Percentiles rank a stretch among this genome's conserved stretches.
Conservation (phyloP, 2,113 vertebrate genomes). For the Bungarus multicinctus region DNA sequence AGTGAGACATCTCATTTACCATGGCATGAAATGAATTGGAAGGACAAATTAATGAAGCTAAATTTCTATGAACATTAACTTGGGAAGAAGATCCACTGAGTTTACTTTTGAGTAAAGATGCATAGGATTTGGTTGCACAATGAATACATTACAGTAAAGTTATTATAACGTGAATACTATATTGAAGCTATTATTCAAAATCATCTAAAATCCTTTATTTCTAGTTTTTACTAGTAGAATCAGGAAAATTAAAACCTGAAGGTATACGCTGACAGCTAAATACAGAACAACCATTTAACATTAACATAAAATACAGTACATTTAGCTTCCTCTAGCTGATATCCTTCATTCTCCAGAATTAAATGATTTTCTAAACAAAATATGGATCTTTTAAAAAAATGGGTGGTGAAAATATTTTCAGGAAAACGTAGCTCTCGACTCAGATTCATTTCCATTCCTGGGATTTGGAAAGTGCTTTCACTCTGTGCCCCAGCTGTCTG, state of each 20-base stretch:
- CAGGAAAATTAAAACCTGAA: slow-evolving; percentile 12
- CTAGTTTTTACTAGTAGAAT: neutral
- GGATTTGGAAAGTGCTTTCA: neutral
- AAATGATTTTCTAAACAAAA: neutral
- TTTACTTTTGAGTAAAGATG: neutral
- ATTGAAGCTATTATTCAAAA: neutral
- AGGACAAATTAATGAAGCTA: neutral
- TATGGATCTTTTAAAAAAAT: neutral
- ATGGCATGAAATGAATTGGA: neutral
- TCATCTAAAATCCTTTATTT: neutral
- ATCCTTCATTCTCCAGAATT: slow-evolving; percentile 8
- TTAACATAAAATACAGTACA: neutral
- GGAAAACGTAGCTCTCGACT: neutral
- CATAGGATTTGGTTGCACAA: neutral
- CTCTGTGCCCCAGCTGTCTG: neutral
- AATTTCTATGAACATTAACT: neutral
- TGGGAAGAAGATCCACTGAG: neutral
- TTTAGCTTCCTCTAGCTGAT: slow-evolving; percentile 8
- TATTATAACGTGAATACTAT: neutral
- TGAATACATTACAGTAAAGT: neutral
- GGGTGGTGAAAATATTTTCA: neutral
- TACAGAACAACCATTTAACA: slow-evolving; percentile 24
- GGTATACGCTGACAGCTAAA: neutral
- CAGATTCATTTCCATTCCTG: neutral
- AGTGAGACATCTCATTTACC: slow-evolving; percentile 4